These are phyloP conservation scores for Irena cyanogastra DNA, from an alignment of 2,113 vertebrate species.

Conservation along the genomic window DNA sequence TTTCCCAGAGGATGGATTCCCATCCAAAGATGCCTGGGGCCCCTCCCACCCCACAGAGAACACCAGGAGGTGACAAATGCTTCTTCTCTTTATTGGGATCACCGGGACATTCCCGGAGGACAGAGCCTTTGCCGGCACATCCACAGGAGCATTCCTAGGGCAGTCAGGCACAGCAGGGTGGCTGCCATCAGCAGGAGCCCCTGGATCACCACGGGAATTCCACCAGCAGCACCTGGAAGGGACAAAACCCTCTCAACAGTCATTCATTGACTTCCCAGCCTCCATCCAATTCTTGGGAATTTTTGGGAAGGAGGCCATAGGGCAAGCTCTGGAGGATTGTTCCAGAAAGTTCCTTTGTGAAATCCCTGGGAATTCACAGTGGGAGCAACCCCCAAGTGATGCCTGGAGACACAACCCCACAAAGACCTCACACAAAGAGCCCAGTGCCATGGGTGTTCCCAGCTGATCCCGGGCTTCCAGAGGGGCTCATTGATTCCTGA, in stretches of 20 bases:
- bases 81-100: background rate
- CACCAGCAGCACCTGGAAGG: background rate
- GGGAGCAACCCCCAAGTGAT: fast-evolving
- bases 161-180: background rate
- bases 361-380: background rate
- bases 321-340: fast-evolving
- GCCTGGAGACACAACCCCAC: background rate
- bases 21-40: background rate
- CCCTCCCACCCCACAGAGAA: background rate
- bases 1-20: background rate
- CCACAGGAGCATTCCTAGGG: background rate
- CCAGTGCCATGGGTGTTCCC: too few species aligned
- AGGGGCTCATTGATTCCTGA: background rate
- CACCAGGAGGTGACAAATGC: background rate
- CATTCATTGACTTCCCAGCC: background rate
- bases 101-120: background rate
- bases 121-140: background rate
- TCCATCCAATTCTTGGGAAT: background rate
- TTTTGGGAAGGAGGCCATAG: background rate
- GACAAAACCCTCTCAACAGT: background rate
- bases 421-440: too few species aligned
- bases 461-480: background rate
- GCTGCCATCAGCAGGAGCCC: background rate
- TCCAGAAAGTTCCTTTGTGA: background rate
- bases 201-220: background rate